These are phyloP conservation scores for Anticlea derivata DNA, from an alignment of 2,888 invertebrate species.

Conservation along the genomic window DNA sequence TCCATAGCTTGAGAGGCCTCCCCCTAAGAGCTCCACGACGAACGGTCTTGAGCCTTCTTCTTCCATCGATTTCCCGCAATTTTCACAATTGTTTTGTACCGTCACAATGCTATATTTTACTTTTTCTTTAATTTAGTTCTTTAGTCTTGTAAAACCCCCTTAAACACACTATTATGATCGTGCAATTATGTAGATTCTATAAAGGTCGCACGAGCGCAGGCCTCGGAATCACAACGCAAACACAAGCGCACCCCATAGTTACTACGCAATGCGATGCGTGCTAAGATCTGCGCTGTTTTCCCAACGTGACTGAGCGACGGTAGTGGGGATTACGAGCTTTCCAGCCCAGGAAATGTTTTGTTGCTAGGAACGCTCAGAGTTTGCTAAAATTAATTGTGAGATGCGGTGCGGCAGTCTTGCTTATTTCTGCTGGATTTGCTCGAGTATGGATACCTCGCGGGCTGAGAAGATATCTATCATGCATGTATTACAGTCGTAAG, in stretches of 20 bases:
- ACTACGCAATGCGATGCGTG: slow-evolving; percentile 31
- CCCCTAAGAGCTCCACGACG: too few relatives aligned
- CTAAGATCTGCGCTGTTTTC: slow-evolving; percentile 45
- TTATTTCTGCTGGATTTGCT: too few relatives aligned
- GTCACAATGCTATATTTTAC: too few relatives aligned
- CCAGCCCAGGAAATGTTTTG: slow-evolving; percentile 20
- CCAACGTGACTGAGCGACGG: slow-evolving; percentile 48
- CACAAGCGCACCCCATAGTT: slow-evolving; percentile 7
- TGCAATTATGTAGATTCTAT: slow-evolving; percentile 13
- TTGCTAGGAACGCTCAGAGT: slow-evolving; percentile 9
- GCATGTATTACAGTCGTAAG: too few relatives aligned
- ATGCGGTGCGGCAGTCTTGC: slow-evolving; percentile 10
- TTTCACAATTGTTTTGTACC: too few relatives aligned
- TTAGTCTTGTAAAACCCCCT: not conserved
- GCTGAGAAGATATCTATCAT: too few relatives aligned
- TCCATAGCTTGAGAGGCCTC: too few relatives aligned
- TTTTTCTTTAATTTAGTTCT: too few relatives aligned
- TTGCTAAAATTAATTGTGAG: slow-evolving; percentile 24
- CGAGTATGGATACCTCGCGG: too few relatives aligned
- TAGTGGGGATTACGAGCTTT: slow-evolving; percentile 48
- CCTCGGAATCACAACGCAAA: slow-evolving; percentile 16
- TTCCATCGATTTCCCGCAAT: too few relatives aligned
- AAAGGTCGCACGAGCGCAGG: slow-evolving; percentile 8
- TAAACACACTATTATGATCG: not conserved
- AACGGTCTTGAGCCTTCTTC: too few relatives aligned